Evolutionary conservation across 2,113 vertebrate species (phyloP).

Genomic region (Suncus etruscus): DNA sequence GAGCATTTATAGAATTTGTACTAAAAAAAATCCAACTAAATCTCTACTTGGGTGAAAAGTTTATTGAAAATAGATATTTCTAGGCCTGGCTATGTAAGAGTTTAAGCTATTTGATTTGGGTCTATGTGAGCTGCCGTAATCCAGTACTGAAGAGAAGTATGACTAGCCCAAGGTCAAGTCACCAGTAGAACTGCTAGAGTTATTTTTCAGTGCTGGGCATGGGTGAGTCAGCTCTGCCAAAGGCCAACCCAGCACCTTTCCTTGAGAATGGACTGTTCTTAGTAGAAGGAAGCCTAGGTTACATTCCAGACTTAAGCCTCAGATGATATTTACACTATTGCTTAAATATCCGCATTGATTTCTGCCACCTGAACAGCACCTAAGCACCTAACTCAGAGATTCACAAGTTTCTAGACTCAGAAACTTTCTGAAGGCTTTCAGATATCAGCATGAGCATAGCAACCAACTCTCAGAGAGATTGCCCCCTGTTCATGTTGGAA

Average conservation of each 20-base stretch:
- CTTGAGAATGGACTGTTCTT: neutral
- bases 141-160: neutral
- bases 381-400: neutral
- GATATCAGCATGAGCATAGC: neutral
- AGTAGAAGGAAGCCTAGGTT: conserved; percentile 47
- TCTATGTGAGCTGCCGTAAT: neutral
- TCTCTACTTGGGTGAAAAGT: neutral
- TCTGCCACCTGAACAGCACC: conserved; percentile 4
- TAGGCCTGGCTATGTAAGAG: neutral
- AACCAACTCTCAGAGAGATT: neutral
- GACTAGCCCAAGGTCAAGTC: neutral
- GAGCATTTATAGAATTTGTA: neutral
- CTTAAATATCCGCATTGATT: neutral
- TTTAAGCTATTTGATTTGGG: neutral
- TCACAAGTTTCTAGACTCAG: neutral
- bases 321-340: neutral
- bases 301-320: neutral
- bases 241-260: neutral
- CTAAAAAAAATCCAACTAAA: neutral
- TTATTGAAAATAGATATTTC: neutral
- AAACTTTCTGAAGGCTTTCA: neutral
- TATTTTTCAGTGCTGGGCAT: neutral
- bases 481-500: neutral
- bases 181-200: neutral
- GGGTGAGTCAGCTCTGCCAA: neutral